Conservation (phyloP, 2,888 invertebrate genomes). For the Dromius quadrimaculatus region DNA sequence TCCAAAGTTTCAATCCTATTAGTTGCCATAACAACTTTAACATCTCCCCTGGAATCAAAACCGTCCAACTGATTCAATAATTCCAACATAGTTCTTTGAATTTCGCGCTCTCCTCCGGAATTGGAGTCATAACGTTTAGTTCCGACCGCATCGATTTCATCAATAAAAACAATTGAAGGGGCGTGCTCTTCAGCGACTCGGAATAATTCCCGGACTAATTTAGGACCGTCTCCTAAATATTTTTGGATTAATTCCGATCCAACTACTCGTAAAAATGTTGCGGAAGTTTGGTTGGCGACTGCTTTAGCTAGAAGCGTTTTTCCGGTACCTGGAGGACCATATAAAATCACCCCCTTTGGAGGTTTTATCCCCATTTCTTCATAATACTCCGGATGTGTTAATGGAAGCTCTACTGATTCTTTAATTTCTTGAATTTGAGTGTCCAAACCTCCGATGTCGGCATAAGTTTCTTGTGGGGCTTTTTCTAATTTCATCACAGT, state of each 20-base stretch:
- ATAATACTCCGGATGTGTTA: slow-evolving; percentile 99
- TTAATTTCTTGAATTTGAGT: slow-evolving; percentile 98
- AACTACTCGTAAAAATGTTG: slow-evolving; percentile 97
- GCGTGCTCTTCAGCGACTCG: slow-evolving; percentile 99
- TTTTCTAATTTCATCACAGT: slow-evolving; percentile 99
- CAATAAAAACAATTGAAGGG: slow-evolving; percentile 99
- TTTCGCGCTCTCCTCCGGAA: slow-evolving; percentile 99
- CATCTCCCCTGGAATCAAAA: slow-evolving; percentile 96
- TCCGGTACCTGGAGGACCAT: slow-evolving; percentile 98
- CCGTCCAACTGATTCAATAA: slow-evolving; percentile 98
- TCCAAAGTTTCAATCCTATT: slow-evolving; percentile 98
- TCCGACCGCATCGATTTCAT: slow-evolving; percentile 99
- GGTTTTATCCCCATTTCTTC: slow-evolving; percentile 99
- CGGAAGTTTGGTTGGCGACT: slow-evolving; percentile 99
- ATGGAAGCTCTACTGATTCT: slow-evolving; percentile 97
- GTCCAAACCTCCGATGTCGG: slow-evolving; percentile 97
- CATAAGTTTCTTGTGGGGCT: slow-evolving; percentile 99
- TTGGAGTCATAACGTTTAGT: slow-evolving; percentile 97
- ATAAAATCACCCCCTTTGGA: slow-evolving; percentile 98
- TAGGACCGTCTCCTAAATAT: slow-evolving; percentile 99
- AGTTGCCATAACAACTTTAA: slow-evolving; percentile 97
- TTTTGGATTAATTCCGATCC: slow-evolving; percentile 99
- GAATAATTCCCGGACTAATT: slow-evolving; percentile 96
- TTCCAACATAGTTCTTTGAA: slow-evolving; percentile 99
- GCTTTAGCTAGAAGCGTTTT: slow-evolving; percentile 98